Conservation (phyloP, 2,888 invertebrate species). For the Megalurothrips usitatus region DNA sequence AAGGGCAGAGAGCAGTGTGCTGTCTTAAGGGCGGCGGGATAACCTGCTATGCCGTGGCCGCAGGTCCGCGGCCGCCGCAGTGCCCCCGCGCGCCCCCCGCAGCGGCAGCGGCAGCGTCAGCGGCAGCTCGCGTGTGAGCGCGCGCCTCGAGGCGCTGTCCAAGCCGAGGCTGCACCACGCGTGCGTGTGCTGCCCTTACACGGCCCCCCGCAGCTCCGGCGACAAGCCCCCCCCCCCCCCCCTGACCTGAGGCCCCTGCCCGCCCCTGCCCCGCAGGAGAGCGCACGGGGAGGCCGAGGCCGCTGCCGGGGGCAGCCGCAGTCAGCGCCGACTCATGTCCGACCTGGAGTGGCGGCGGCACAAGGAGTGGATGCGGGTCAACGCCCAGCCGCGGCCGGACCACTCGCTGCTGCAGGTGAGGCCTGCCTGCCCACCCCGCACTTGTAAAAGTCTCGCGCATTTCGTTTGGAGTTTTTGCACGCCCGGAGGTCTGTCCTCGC, state of each 20-base stretch:
- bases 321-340: not conserved
- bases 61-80: not conserved
- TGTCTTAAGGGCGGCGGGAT: too few relatives aligned
- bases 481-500: too few relatives aligned
- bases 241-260: not conserved
- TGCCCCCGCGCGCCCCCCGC: not conserved
- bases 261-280: not conserved
- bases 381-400: not conserved
- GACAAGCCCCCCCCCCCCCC: not conserved
- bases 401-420: not conserved
- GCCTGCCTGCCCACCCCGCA: too few relatives aligned
- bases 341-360: not conserved
- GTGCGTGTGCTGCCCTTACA: not conserved
- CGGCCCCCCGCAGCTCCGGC: too few relatives aligned
- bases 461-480: too few relatives aligned
- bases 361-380: slow-evolving; percentile 3
- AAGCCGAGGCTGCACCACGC: not conserved
- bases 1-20: too few relatives aligned
- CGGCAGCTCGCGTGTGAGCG: not conserved
- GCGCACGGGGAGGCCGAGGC: not conserved
- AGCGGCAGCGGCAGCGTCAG: slow-evolving; percentile 17
- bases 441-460: too few relatives aligned
- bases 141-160: slow-evolving; percentile 7
- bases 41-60: not conserved
- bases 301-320: not conserved